Evolutionary conservation across 2,888 invertebrate species (phyloP).

Genomic region (Graphium colonna): DNA sequence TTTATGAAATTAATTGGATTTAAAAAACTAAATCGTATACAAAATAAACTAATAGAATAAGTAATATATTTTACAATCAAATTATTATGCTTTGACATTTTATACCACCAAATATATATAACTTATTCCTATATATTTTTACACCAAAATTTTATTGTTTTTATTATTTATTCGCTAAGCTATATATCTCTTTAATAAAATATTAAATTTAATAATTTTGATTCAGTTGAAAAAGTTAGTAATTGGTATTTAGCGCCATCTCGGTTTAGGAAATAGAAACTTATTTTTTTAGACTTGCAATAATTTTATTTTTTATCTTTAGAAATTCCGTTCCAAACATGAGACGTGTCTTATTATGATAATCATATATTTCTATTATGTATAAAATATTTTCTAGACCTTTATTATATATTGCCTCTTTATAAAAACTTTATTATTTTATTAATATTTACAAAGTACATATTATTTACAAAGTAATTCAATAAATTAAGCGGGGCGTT

Average conservation of each 20-base stretch:
- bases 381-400: neutral
- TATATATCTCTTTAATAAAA: too few relatives aligned
- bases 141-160: too few relatives aligned
- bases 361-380: neutral
- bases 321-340: neutral
- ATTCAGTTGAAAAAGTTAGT: too few relatives aligned
- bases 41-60: too few relatives aligned
- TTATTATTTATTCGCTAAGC: too few relatives aligned
- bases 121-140: too few relatives aligned
- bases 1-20: too few relatives aligned
- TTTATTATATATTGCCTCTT: neutral
- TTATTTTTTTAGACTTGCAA: neutral
- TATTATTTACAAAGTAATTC: neutral
- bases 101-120: too few relatives aligned
- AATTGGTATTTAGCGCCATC: neutral
- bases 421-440: neutral
- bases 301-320: neutral
- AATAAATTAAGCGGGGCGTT: neutral
- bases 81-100: too few relatives aligned
- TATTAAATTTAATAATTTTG: too few relatives aligned
- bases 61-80: too few relatives aligned
- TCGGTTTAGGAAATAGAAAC: neutral
- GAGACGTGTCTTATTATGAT: neutral
- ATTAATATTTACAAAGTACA: neutral
- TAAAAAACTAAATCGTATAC: too few relatives aligned